Evolutionary conservation across 2,888 invertebrate genomes (phyloP).

Genomic region (Plebejus anna): DNA sequence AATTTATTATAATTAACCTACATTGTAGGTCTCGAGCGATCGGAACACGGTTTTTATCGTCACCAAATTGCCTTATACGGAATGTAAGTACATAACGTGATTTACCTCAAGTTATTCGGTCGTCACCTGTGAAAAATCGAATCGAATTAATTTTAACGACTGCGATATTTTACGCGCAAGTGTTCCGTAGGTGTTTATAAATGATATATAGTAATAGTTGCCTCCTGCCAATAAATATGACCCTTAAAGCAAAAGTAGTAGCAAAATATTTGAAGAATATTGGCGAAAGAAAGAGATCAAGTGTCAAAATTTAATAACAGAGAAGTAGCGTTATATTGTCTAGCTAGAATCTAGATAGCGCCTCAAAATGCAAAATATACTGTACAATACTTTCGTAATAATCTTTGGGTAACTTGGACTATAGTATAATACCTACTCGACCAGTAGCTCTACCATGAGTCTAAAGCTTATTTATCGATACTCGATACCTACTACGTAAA

Average conservation of each 20-base stretch:
- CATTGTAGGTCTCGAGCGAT: constrained; percentile 13
- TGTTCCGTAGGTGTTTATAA: neutral
- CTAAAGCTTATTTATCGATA: no score
- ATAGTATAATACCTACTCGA: no score
- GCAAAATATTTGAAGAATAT: neutral
- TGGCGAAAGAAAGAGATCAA: no score
- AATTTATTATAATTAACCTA: constrained; percentile 29
- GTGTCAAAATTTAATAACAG: no score
- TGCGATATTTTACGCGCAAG: neutral
- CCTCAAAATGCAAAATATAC: no score
- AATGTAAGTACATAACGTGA: constrained; percentile 10
- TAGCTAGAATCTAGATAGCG: no score
- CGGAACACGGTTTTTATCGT: constrained; percentile 2
- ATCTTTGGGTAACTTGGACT: no score
- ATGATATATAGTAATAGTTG: neutral
- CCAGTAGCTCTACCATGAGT: no score
- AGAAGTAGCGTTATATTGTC: no score
- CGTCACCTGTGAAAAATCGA: constrained; percentile 15
- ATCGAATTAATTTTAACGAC: constrained; percentile 13
- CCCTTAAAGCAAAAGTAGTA: neutral
- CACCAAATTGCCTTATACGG: constrained; percentile 15
- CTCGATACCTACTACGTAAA: no score
- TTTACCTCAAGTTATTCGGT: constrained; percentile 22
- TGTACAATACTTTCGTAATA: no score
- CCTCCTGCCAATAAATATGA: neutral